Evolutionary conservation across 2,113 vertebrate species (phyloP), one percentile per base, ranked within the genome.

Genomic region (Nothocercus nigrocapillus): DNA sequence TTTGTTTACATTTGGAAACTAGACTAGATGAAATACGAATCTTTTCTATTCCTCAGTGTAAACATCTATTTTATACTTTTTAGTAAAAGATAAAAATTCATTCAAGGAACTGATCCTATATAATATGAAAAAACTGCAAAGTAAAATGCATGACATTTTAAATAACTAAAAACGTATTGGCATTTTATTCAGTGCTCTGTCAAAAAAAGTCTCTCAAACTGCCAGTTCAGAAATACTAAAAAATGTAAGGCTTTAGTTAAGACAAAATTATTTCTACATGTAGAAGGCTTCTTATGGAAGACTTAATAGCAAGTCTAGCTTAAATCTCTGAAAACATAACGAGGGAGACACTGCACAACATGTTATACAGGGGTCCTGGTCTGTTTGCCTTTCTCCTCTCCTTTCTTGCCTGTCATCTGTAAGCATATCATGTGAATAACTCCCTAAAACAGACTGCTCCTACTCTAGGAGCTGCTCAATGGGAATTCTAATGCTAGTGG

Each of bases 131-230:
- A 85, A 93, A 91, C 18, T 80, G 61, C 27, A 80, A 96, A 91
- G 73, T 82, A 87, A 94, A 95, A 86, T 22, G 38, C 68, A 61
- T 64, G 45, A 75, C 51, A 64, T 90, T 90, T 95, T 42, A 87
- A 84, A 75, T 44, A 86, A 91, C 21, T 77, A 45, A 93, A 95
- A 96, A 94, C 19, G 4, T 61, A 95, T 5, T 91, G 73, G 86
- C 66, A 78, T 85, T 84, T 91, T 88, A 73, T 83, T 77, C 42
- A 93, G 93, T 93, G 30, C 69, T 64, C 54, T 77, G 18, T 22
- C 34, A 84, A 85, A 84, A 70, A 85, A 72, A 76, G 54, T 16
- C 27, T 88, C 68, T 75, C 70, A 86, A 88, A 66, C 20, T 68
- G 24, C 30, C 77, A 85, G 7, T 84, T 96, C 11, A 7, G n/a